Evolutionary conservation across 1,140 invertebrate genomes (phyloP), one percentile per base, ranked within the genome.

Genomic region (Stegodyphus mimosarum): DNA sequence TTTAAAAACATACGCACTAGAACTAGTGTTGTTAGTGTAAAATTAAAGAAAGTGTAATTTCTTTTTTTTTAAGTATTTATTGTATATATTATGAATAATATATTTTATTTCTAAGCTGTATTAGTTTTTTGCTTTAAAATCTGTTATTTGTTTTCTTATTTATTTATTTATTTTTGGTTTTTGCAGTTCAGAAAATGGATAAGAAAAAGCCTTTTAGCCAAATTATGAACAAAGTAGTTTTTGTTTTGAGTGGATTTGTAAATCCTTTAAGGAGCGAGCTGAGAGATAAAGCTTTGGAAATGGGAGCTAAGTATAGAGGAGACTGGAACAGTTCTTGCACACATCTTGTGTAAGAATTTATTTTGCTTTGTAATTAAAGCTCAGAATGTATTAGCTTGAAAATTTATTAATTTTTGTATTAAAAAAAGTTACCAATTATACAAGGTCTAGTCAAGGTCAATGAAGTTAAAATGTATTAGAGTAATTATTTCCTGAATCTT

Each of bases 161-260:
- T 60, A 60, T 13, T 67, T 67, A 15, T 7, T n/a, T 67, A n/a
- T n/a, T 69, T 60, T 73, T 67, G 48, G 2, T 74, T 69, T 18
- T n/a, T 72, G 78, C 85, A 87, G 72, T 69, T 74, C 55, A 75
- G 67, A 75, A 33, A 33, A 33, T 33, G 33, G 33, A 33, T 33
- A 33, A 89, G 7, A 87, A 81, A 78, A 92, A 92, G 89, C 92
- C 92, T 3, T 94, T 94, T 87, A 89, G 90, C 84, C 89, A 92
- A 86, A 88, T 95, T 48, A 91, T 95, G 89, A 91, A 92, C 67
- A 93, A 92, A 66, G 95, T 96, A 49, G 92, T 93, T 15, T 93
- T 97, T 91, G 94, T 94, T 5, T 92, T 98, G 75, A 97, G 95
- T 91, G 96, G 96, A 0, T 97, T 95, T 91, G 92, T 94, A 90